Percentiles rank a stretch among this genome's conserved stretches.
phyloP scores from a whole-genome alignment of 2,888 invertebrate species.

The Trissolcus japonicus region DNA sequence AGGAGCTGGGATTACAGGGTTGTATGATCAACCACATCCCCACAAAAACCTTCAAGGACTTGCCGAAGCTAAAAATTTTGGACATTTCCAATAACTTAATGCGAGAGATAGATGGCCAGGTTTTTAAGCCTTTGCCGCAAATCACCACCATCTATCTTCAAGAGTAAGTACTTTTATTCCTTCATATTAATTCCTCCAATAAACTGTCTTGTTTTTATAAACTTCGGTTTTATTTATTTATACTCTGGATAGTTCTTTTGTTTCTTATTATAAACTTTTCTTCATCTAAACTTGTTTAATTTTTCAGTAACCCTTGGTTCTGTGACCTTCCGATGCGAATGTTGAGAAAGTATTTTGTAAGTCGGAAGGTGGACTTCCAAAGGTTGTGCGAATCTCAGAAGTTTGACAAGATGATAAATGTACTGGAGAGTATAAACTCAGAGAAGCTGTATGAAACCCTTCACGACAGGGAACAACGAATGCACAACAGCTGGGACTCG shows the following conservation, averaged over 20 bases:
- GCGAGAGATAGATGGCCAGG: conserved; percentile 62
- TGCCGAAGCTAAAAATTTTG: conserved; percentile 65
- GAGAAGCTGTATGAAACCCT: conserved; percentile 23
- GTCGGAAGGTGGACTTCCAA: conserved; percentile 55
- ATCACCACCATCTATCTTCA: conserved; percentile 63
- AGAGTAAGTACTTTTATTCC: conserved; percentile 56
- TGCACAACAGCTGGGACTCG: conserved; percentile 21
- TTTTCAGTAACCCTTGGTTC: conserved; percentile 69
- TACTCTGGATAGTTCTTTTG: too few relatives aligned
- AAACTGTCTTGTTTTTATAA: too few relatives aligned
- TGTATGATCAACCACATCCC: conserved; percentile 68
- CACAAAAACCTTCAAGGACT: conserved; percentile 63
- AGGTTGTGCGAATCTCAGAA: conserved; percentile 59
- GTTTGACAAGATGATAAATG: conserved; percentile 63
- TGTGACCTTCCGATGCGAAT: conserved; percentile 64
- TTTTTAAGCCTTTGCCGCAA: conserved; percentile 56
- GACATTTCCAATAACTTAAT: conserved; percentile 69
- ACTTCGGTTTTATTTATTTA: too few relatives aligned
- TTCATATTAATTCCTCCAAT: not conserved
- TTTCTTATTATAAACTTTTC: too few relatives aligned
- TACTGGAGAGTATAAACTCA: conserved; percentile 17
- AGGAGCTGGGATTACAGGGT: conserved; percentile 67
- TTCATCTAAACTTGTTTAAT: not conserved
- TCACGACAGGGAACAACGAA: conserved; percentile 12
- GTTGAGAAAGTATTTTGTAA: conserved; percentile 61